Percentiles rank a stretch among this genome's conserved stretches.
These are phyloP conservation scores for Thalpophila matura DNA, from an alignment of 2,888 invertebrate genomes.

Conservation along the genomic window DNA sequence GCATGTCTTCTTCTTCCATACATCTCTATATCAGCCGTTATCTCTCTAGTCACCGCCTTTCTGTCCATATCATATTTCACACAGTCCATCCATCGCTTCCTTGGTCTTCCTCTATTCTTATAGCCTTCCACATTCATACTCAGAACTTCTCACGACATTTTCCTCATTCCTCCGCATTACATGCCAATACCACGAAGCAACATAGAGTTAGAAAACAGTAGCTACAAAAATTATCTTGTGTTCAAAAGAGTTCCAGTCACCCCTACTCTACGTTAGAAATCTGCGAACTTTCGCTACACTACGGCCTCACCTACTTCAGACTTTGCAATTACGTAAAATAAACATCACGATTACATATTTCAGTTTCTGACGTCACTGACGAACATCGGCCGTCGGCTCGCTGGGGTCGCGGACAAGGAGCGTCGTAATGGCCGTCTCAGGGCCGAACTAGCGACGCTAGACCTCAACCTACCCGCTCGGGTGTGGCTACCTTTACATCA, in stretches of 20 bases:
- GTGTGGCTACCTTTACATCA: constrained; percentile 99
- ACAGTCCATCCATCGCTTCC: too few relatives aligned
- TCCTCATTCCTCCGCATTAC: too few relatives aligned
- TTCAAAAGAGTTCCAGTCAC: neutral
- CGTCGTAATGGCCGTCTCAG: constrained; percentile 97
- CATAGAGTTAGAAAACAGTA: too few relatives aligned
- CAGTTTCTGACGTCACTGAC: constrained; percentile 86
- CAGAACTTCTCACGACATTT: too few relatives aligned
- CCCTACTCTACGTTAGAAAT: constrained; percentile 2
- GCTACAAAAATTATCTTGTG: too few relatives aligned
- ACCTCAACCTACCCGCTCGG: constrained; percentile 98
- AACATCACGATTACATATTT: constrained; percentile 51
- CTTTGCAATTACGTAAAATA: constrained; percentile 40
- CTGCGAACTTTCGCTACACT: neutral
- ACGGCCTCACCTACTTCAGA: neutral
- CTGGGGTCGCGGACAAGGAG: constrained; percentile 91
- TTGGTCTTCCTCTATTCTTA: too few relatives aligned
- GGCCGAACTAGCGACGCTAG: constrained; percentile 97
- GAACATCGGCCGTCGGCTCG: constrained; percentile 84
- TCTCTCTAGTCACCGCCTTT: too few relatives aligned
- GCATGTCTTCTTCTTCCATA: too few relatives aligned
- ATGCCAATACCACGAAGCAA: too few relatives aligned
- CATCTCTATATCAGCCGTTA: too few relatives aligned
- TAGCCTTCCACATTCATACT: too few relatives aligned
- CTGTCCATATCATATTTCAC: too few relatives aligned